Percentiles rank a stretch among this genome's conserved stretches.
Conservation (phyloP, 2,113 vertebrate genomes). For the Pao palembangensis region DNA sequence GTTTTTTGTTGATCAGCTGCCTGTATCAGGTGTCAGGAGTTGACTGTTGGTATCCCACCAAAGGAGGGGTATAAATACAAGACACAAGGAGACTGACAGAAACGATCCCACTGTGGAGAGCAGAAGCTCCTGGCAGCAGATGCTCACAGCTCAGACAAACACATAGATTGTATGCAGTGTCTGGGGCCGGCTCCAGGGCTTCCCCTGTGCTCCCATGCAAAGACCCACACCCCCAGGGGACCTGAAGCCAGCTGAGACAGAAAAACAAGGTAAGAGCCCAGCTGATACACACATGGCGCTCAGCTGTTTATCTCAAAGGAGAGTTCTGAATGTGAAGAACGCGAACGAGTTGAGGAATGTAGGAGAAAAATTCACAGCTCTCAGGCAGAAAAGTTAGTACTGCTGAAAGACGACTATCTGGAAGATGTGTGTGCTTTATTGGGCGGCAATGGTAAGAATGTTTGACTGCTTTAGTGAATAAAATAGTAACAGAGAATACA, state of each 20-base stretch:
- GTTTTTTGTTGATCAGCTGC: slow-evolving; percentile 64
- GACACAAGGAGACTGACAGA: slow-evolving; percentile 26
- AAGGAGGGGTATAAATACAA: slow-evolving; percentile 72
- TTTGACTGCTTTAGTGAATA: slow-evolving; percentile 48
- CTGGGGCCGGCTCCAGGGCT: slow-evolving; percentile 50
- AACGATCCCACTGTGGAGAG: slow-evolving; percentile 53
- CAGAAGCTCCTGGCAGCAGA: slow-evolving; percentile 52
- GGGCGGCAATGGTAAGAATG: slow-evolving; percentile 63
- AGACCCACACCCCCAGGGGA: slow-evolving; percentile 69
- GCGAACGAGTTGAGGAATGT: slow-evolving; percentile 39
- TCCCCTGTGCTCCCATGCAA: slow-evolving; percentile 71
- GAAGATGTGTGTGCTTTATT: slow-evolving; percentile 35
- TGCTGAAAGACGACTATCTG: slow-evolving; percentile 45
- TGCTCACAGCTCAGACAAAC: slow-evolving; percentile 32
- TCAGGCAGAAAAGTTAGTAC: slow-evolving; percentile 32
- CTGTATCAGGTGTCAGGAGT: slow-evolving; percentile 69
- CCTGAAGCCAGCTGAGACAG: slow-evolving; percentile 71
- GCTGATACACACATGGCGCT: slow-evolving; percentile 66
- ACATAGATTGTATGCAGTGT: slow-evolving; percentile 20
- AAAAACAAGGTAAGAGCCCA: slow-evolving; percentile 81
- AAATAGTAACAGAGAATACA: slow-evolving; percentile 33
- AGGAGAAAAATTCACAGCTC: slow-evolving; percentile 48
- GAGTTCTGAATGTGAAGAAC: slow-evolving; percentile 46
- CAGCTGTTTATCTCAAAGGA: slow-evolving; percentile 71
- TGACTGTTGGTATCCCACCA: slow-evolving; percentile 70